Evolutionary conservation across 1,140 invertebrate genomes (phyloP), one percentile per base, ranked within the genome.

Genomic region (Cecropterus lyciades): DNA sequence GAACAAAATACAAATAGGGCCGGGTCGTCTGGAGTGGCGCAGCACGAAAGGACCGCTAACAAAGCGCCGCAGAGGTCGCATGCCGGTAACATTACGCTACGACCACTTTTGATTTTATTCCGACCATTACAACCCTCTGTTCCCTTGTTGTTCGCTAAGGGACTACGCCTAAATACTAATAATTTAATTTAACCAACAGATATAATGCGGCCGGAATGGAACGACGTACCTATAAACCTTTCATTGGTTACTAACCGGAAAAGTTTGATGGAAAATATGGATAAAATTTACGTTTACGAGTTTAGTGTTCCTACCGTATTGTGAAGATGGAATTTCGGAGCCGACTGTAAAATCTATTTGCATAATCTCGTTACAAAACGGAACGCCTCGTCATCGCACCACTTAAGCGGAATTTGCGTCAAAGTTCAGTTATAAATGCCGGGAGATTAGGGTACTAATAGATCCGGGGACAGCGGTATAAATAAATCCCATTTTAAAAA

Each of bases 1-100:
- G 86, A 82, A 87, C 82, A 75, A 86, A 91, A 91, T 91, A 89
- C 80, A 84, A 89, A 89, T 81, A 89, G 77, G 77, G 72, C 57
- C 59, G 81, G 77, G 74, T 77, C 73, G 81, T 59, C 72, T 85
- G 73, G 73, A 86, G 81, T 81, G 76, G 77, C 77, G 77, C 72
- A 74, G 73, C 72, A 69, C 82, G 76, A 81, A 84, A 84, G 75
- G 72, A 76, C 40, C 69, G 72, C 70, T 68, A 84, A 86, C 84
- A 85, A 87, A 86, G 79, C 80, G 72, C 30, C 14, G 45, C 68
- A 72, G 71, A 53, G 55, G 62, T 82, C 75, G 73, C 73, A 72
- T 76, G 75, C 82, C 74, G 69, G 60, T 60, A 73, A 70, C 70
- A 70, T 73, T 71, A 68, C 76, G 71, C 68, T 75, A 77, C 72